Percentiles rank a stretch among this genome's conserved stretches.
phyloP scores from a whole-genome alignment of 2,888 invertebrate genomes.

The Taphrorychus bicolor region DNA sequence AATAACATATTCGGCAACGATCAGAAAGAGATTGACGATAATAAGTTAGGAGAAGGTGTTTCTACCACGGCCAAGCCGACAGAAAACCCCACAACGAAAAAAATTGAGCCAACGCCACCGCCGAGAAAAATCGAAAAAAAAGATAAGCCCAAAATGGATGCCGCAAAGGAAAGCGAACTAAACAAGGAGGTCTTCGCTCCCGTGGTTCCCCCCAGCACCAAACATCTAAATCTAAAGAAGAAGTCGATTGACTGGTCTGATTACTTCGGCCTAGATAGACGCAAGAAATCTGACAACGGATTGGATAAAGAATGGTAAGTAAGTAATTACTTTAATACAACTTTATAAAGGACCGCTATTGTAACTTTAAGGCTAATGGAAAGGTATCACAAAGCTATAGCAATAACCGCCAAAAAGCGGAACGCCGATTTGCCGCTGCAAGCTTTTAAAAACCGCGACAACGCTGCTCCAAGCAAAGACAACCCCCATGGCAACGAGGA shows the following conservation, averaged over 20 bases:
- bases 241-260: constrained; percentile 88
- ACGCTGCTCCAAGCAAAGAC: constrained; percentile 6
- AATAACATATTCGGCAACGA: constrained; percentile 69
- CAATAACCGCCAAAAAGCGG: constrained; percentile 52
- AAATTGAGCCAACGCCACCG: constrained; percentile 3
- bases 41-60: background rate
- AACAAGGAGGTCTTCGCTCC: constrained; percentile 56
- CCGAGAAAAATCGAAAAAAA: constrained; percentile 35
- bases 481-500: constrained; percentile 53
- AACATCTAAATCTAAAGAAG: constrained; percentile 66
- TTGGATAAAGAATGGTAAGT: constrained; percentile 63
- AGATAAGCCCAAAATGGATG: constrained; percentile 38
- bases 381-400: constrained; percentile 64
- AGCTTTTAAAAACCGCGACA: constrained; percentile 51
- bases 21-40: constrained; percentile 28
- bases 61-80: background rate
- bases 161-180: constrained; percentile 55
- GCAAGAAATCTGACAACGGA: constrained; percentile 69
- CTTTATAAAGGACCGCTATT: background rate
- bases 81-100: constrained; percentile 34
- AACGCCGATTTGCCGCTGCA: constrained; percentile 53
- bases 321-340: background rate
- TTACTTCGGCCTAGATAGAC: constrained; percentile 84
- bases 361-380: constrained; percentile 58
- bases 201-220: constrained; percentile 56